phyloP scores from a whole-genome alignment of 2,113 vertebrate species.

The Cichladusa arquata region DNA sequence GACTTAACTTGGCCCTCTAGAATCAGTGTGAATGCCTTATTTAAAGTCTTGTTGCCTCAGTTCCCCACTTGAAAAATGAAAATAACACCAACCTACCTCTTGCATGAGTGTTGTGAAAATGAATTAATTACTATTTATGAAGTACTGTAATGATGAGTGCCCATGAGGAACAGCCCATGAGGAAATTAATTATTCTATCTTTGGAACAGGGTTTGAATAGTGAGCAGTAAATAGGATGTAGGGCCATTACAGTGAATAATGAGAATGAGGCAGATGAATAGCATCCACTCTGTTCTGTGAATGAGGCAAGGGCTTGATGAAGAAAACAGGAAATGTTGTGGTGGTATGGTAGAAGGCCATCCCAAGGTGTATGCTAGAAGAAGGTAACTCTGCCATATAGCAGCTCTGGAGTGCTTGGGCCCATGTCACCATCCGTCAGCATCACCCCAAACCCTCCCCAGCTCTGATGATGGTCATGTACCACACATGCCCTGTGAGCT shows the following conservation, averaged over 20 bases:
- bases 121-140: constrained; percentile 67
- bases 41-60: constrained; percentile 25
- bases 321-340: neutral
- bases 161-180: constrained; percentile 58
- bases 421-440: rapidly evolving
- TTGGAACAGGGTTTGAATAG: constrained; percentile 56
- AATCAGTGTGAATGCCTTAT: neutral
- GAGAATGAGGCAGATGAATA: constrained; percentile 34
- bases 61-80: constrained; percentile 8
- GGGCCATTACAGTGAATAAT: constrained; percentile 51
- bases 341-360: neutral
- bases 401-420: neutral
- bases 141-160: constrained; percentile 60
- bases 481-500: neutral
- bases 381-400: neutral
- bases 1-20: neutral
- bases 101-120: constrained; percentile 45
- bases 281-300: neutral
- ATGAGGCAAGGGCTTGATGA: neutral
- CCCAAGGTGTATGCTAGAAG: neutral
- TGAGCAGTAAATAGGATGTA: constrained; percentile 61
- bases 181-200: constrained; percentile 68
- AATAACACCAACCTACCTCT: neutral
- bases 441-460: neutral
- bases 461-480: neutral